Conservation (phyloP, 2,113 vertebrate species). For the Scolopax mira region DNA sequence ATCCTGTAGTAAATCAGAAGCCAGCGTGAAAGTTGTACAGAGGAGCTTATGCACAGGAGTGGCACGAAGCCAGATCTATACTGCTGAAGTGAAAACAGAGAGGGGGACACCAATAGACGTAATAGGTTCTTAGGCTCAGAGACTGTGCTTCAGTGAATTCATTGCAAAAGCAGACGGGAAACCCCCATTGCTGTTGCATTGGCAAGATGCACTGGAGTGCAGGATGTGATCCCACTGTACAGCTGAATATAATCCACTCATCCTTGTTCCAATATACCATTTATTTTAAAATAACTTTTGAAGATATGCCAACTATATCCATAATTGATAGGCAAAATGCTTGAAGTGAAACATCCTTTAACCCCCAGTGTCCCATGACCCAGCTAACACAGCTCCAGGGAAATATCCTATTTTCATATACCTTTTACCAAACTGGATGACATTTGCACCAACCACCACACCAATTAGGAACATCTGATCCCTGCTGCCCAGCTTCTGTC, state of each 20-base stretch:
- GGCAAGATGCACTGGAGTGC: neutral
- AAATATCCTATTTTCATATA: neutral
- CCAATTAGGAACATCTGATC: neutral
- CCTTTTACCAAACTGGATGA: neutral
- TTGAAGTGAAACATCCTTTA: neutral
- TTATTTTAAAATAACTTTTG: neutral
- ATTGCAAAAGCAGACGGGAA: neutral
- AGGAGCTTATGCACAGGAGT: neutral
- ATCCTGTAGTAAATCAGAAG: neutral
- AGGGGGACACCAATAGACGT: accelerated
- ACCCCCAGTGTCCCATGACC: neutral
- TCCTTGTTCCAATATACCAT: neutral
- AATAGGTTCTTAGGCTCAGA: neutral
- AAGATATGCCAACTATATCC: neutral
- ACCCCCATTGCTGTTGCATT: neutral
- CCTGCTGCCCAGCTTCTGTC: neutral
- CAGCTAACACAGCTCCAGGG: neutral
- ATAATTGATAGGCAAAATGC: neutral
- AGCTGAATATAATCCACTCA: neutral
- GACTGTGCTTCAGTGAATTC: neutral
- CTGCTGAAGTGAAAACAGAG: neutral
- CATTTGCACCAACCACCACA: neutral
- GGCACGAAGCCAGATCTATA: neutral
- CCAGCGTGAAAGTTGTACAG: neutral
- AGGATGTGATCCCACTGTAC: neutral